Evolutionary conservation across 2,113 vertebrate genomes (phyloP), one percentile per base, ranked within the genome.

Genomic region (Charadrius vociferus): DNA sequence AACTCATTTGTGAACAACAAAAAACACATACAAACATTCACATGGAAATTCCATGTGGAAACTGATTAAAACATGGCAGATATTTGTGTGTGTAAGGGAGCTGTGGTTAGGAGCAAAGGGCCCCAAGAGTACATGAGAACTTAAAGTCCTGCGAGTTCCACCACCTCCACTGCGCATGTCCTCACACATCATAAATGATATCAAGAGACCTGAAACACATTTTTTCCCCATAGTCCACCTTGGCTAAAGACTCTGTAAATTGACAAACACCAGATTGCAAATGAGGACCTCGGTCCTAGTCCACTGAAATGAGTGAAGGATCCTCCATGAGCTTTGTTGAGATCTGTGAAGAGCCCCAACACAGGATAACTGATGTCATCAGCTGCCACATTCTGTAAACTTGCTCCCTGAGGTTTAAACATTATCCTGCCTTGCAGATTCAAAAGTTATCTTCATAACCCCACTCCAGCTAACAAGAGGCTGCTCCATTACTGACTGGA

Each of bases 161-260:
- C 4, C 14, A 59, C 11, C 11, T 70, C 29, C 14, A 7, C 6
- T 59, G n/a, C 23, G 32, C 9, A 12, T 17, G 3, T 63, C 63
- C 19, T 29, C 43, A 50, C 8, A 16, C 8, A 47, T 36, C 49
- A n/a, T 23, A 45, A 19, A 74, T 26, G 0, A 5, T 8, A 65
- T 27, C 36, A 56, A n/a, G 36, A 47, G 21, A 58, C 10, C 19
- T 32, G 21, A 67, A 87, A 18, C 2, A 4, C 0, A 0, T 4
- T 43, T 47, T 72, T 59, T 11, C 14, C 6, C 10, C 32, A 21
- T 14, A 67, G 29, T 3, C 9, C 6, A 7, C 9, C 13, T 72
- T 59, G 32, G 17, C 7, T 39, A 53, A 79, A 41, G 52, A 30
- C 2, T 29, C 14, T 18, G 34, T 27, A 89, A 70, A 52, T 1